These are phyloP conservation scores for Pantherophis guttatus DNA, from an alignment of 2,113 vertebrate genomes.

Conservation along the genomic window DNA sequence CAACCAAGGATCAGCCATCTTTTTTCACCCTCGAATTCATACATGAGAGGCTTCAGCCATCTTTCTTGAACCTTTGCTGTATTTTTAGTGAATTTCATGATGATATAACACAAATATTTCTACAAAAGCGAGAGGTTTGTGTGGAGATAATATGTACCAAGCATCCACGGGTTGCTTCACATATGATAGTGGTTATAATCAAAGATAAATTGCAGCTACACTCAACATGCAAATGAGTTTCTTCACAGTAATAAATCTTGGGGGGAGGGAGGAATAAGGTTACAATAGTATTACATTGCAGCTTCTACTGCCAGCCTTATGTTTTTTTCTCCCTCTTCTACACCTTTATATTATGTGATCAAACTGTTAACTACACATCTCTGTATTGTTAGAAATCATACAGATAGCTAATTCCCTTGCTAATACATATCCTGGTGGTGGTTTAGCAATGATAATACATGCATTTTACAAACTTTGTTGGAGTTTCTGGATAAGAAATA, in stretches of 20 bases:
- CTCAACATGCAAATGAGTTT: not conserved
- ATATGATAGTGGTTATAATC: not conserved
- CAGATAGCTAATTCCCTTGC: not conserved
- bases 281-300: not conserved
- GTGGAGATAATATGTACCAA: not conserved
- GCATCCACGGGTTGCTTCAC: not conserved
- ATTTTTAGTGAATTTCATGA: not conserved
- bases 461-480: constrained; percentile 36
- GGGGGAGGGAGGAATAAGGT: not conserved
- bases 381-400: not conserved
- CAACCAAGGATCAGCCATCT: not conserved
- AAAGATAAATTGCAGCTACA: not conserved
- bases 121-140: not conserved
- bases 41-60: not conserved
- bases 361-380: constrained; percentile 11
- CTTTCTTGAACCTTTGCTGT: not conserved
- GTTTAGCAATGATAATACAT: not conserved
- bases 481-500: constrained; percentile 32
- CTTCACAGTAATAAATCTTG: not conserved
- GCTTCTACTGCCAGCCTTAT: not conserved
- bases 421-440: constrained; percentile 14
- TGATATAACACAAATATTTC: not conserved
- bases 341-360: not conserved
- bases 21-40: not conserved
- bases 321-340: not conserved